phyloP scores from a whole-genome alignment of 2,113 vertebrate genomes.

The Pluvialis apricaria region DNA sequence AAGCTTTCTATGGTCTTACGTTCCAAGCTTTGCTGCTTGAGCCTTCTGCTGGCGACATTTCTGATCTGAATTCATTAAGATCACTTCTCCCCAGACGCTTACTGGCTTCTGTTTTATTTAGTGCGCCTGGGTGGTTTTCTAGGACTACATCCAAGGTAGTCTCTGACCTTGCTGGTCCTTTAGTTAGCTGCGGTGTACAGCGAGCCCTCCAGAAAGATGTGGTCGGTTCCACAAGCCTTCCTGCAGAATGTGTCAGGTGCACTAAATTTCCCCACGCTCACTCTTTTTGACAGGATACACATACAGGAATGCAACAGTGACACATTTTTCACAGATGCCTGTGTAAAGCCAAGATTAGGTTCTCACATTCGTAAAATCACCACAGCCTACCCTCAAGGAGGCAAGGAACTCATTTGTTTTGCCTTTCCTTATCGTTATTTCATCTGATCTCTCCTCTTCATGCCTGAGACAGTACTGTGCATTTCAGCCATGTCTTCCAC shows the following conservation, averaged over 20 bases:
- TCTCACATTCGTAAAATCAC: conserved; percentile 37
- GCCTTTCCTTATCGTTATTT: conserved; percentile 23
- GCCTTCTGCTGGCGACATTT: neutral
- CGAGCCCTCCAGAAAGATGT: neutral
- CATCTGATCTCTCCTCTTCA: neutral
- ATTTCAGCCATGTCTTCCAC: neutral
- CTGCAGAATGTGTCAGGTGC: neutral
- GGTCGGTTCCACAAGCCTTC: neutral
- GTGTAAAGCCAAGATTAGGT: neutral
- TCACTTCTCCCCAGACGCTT: conserved; percentile 32
- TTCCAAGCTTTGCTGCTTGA: neutral
- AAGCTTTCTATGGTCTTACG: neutral
- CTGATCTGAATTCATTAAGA: conserved; percentile 48
- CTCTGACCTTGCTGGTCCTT: conserved; percentile 51
- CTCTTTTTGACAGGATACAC: neutral
- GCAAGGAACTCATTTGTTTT: conserved; percentile 12
- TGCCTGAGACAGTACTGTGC: neutral
- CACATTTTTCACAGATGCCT: neutral
- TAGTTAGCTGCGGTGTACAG: neutral
- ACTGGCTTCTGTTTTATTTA: conserved; percentile 49
- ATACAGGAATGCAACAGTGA: neutral
- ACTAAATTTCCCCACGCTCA: neutral
- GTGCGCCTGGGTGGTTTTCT: conserved; percentile 45
- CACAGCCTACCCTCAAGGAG: neutral
- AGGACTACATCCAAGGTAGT: conserved; percentile 45